Evolutionary conservation across 1,140 invertebrate genomes (phyloP), one percentile per base, ranked within the genome.

Genomic region (Scaptomyza graminum): DNA sequence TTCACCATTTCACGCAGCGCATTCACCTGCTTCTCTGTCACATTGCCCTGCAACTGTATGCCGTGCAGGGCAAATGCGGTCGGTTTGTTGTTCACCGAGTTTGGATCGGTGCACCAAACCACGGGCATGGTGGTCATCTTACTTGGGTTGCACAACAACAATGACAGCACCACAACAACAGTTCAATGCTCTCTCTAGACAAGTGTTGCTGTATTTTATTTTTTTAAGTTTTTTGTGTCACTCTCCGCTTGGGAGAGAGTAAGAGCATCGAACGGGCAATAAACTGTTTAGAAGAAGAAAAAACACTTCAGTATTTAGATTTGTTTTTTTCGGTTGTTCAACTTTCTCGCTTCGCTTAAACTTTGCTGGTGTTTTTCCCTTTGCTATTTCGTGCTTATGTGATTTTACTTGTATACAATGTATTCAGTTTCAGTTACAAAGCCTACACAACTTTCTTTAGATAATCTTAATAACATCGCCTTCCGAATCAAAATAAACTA

Each of bases 101-200:
- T 92, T 37, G 91, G 91, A 83, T 92, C 90, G 52, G 91, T 87
- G 61, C 91, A 92, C 91, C 91, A 92, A 11, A 92, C 91, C 28
- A 92, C 91, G 7, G 91, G 91, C 79, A 90, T 91, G 62, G 87
- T 77, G 49, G 90, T 78, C 87, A 91, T 92, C 51, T 60, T 76
- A 50, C 16, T 41, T 44, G 46, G 25, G 39, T 57, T 69, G 39
- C 25, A 47, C 49, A 47, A 52, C 34, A 0, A 43, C 22, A 44
- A 41, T 2, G 12, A 25, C 22, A 16, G 12, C 47, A 41, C 16
- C 16, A 39, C 18, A 52, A 22, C 34, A 41, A 41, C 18, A 52
- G 61, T 39, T 70, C 51, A 70, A 65, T 56, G 61, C 64, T 37
- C 61, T 46, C 25, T 47, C 31, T 43, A 44, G 12, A 31, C 34